Percentiles rank a stretch among this genome's conserved stretches.
These are phyloP conservation scores for Gasteruption jaculator DNA, from an alignment of 2,888 invertebrate species.

Conservation along the genomic window DNA sequence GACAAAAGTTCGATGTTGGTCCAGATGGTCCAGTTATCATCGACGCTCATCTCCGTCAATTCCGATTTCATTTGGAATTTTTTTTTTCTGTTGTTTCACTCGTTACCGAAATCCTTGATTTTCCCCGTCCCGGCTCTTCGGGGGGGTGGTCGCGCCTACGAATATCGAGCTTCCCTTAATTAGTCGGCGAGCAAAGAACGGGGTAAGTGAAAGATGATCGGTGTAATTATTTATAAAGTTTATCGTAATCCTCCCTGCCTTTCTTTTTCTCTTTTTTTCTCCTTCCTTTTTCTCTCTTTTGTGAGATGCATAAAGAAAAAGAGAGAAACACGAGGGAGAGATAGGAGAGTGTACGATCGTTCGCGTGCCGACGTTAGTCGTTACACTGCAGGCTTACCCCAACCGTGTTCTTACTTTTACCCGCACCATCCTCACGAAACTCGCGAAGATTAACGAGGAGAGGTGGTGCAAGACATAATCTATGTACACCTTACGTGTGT, in stretches of 20 bases:
- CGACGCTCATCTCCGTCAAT: too few relatives aligned
- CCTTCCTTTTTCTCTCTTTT: conserved; percentile 21
- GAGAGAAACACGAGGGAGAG: conserved; percentile 45
- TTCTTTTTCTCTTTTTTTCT: conserved; percentile 4
- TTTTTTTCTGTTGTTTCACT: too few relatives aligned
- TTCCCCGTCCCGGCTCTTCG: too few relatives aligned
- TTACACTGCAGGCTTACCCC: conserved; percentile 35
- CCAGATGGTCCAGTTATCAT: too few relatives aligned
- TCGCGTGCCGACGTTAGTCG: conserved; percentile 47
- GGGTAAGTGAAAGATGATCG: too few relatives aligned
- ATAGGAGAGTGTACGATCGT: conserved; percentile 41
- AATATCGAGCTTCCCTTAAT: too few relatives aligned
- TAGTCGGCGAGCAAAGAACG: too few relatives aligned
- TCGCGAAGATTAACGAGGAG: conserved; percentile 46
- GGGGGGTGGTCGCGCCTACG: too few relatives aligned
- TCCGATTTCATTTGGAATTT: too few relatives aligned
- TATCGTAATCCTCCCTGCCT: conserved; percentile 5
- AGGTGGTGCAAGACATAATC: conserved; percentile 46
- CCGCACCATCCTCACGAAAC: conserved; percentile 43
- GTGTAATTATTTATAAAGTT: too few relatives aligned
- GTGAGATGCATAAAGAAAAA: conserved; percentile 38
- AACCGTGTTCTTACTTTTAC: conserved; percentile 40
- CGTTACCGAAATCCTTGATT: too few relatives aligned
- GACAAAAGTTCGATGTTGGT: too few relatives aligned
- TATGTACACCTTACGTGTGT: conserved; percentile 27